A percentile compares a stretch with the other conserved stretches of the same genome.
Evolutionary conservation across 2,888 invertebrate species (phyloP).

Genomic region (Epistrophella euchroma): DNA sequence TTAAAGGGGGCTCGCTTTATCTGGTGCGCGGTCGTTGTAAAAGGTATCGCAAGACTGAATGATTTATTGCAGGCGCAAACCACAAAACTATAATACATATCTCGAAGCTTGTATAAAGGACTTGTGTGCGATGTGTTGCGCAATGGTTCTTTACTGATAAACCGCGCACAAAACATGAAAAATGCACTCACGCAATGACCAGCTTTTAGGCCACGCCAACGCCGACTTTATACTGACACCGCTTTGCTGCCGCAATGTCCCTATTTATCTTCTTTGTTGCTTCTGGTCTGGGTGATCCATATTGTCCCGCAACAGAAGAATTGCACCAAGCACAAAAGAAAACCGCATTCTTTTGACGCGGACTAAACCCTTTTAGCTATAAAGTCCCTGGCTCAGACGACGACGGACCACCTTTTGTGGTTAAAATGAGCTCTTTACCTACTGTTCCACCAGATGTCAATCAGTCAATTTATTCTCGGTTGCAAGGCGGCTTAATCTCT

Average conservation of each 20-base stretch:
- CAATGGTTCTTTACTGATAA: constrained; percentile 66
- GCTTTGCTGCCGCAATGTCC: constrained; percentile 2
- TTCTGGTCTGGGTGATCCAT: constrained; percentile 55
- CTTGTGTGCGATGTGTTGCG: constrained; percentile 55
- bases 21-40: constrained; percentile 23
- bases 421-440: constrained; percentile 40
- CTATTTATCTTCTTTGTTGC: constrained; percentile 50
- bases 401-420: constrained; percentile 36
- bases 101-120: constrained; percentile 57
- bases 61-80: constrained; percentile 70
- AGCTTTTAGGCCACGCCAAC: constrained; percentile 2
- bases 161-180: constrained; percentile 49
- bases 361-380: constrained; percentile 39
- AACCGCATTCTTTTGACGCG: constrained; percentile 63
- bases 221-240: not conserved
- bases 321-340: constrained; percentile 23
- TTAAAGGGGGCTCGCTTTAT: constrained; percentile 40
- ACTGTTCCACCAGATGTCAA: constrained; percentile 65
- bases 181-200: constrained; percentile 64
- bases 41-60: constrained; percentile 51
- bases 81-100: constrained; percentile 62
- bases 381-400: constrained; percentile 21
- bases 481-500: constrained; percentile 38
- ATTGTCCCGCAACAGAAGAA: constrained; percentile 29
- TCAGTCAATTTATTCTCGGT: constrained; percentile 58